Conservation (phyloP, 2,888 invertebrate genomes). For the Blastobasis lacticolella region DNA sequence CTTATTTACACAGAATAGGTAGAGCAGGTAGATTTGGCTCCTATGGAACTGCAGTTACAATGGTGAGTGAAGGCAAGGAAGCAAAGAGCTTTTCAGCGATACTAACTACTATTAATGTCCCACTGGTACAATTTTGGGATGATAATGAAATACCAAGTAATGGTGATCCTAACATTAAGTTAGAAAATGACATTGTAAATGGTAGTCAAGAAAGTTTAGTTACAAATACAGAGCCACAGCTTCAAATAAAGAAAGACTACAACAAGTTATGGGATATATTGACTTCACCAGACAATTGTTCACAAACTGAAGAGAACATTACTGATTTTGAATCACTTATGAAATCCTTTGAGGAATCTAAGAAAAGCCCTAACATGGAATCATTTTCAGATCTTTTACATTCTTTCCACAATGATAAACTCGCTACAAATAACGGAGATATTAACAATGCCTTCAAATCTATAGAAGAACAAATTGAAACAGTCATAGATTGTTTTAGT, state of each 20-base stretch:
- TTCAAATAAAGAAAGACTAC: constrained; percentile 9
- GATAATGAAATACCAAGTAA: constrained; percentile 4
- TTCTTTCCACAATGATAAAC: constrained; percentile 27
- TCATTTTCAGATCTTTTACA: constrained; percentile 38
- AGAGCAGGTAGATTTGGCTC: constrained; percentile 96
- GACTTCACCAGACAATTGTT: constrained; percentile 11
- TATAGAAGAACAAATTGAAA: not conserved
- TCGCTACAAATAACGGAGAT: too few species aligned
- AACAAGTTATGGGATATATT: constrained; percentile 27
- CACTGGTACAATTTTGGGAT: constrained; percentile 13
- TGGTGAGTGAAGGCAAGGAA: constrained; percentile 81
- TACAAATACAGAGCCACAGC: too few species aligned
- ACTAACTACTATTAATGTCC: constrained; percentile 69
- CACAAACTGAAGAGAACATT: constrained; percentile 7
- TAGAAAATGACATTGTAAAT: not conserved
- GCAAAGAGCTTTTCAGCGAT: constrained; percentile 70
- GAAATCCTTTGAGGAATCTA: constrained; percentile 26
- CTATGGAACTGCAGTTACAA: constrained; percentile 84
- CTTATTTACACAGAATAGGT: constrained; percentile 96
- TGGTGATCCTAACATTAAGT: constrained; percentile 1
- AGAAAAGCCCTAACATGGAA: constrained; percentile 20
- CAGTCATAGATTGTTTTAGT: not conserved
- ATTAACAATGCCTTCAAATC: too few species aligned
- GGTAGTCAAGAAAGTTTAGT: too few species aligned
- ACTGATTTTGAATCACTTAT: constrained; percentile 28